Evolutionary conservation across 2,113 vertebrate genomes (phyloP).

Genomic region (Poicephalus gulielmi): DNA sequence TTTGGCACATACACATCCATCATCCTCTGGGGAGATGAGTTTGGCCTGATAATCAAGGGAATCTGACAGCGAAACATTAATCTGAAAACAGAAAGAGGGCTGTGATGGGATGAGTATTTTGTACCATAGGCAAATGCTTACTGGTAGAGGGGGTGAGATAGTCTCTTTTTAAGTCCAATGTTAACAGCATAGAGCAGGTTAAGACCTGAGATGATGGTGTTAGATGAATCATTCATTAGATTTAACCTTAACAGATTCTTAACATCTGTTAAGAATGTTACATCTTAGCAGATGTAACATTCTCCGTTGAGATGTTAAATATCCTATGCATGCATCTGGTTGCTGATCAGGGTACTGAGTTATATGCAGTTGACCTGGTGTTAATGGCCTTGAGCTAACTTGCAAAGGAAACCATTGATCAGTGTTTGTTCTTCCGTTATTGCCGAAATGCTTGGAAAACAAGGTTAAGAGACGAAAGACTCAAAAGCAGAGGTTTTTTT

Average conservation of each 20-base stretch:
- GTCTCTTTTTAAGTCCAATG: neutral
- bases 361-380: neutral
- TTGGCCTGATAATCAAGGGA: slow-evolving; percentile 33
- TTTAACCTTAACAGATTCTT: neutral
- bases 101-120: neutral
- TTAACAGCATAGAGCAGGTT: neutral
- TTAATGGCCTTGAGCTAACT: neutral
- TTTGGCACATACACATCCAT: slow-evolving; percentile 43
- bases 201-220: neutral
- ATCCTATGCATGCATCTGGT: neutral
- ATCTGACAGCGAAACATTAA: slow-evolving; percentile 1
- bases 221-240: neutral
- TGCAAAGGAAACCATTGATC: neutral
- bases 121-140: neutral
- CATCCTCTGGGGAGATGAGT: neutral
- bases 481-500: neutral
- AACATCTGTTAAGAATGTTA: too few relatives aligned
- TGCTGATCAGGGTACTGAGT: neutral
- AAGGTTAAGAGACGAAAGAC: neutral
- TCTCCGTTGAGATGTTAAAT: neutral
- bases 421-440: neutral
- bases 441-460: neutral
- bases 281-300: neutral
- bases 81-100: neutral
- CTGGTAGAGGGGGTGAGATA: neutral